Percentiles rank a stretch among this genome's conserved stretches.
These are phyloP conservation scores for Apis dorsata DNA, from an alignment of 1,140 invertebrate species.

Conservation along the genomic window DNA sequence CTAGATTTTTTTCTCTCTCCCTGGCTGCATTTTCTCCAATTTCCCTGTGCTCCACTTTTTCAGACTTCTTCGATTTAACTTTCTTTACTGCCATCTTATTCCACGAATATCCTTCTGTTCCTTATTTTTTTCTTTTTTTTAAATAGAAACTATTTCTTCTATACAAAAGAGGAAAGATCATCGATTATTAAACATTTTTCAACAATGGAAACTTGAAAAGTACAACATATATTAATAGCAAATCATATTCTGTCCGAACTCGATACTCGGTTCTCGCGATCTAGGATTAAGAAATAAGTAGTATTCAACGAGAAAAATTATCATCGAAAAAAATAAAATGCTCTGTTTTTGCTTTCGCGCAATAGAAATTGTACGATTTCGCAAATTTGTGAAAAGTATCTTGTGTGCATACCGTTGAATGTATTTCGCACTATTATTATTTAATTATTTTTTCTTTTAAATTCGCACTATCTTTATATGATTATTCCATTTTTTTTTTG, in stretches of 20 bases:
- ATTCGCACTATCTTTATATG: neutral
- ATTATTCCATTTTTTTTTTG: neutral
- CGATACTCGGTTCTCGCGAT: neutral
- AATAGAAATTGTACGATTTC: neutral
- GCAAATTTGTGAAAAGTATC: conserved; percentile 12
- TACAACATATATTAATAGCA: neutral
- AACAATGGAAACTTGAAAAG: neutral
- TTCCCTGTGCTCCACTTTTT: conserved; percentile 29
- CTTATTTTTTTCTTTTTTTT: neutral
- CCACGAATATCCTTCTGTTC: no score
- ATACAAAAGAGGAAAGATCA: neutral
- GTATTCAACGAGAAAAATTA: neutral
- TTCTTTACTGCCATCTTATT: conserved; percentile 7
- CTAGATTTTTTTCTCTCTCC: conserved; percentile 4
- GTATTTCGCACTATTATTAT: neutral
- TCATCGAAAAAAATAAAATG: neutral
- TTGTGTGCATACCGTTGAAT: neutral
- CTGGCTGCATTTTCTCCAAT: conserved; percentile 1
- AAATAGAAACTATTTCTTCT: neutral
- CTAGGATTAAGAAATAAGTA: neutral
- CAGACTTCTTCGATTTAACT: conserved; percentile 12
- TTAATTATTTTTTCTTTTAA: no score
- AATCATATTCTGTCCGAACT: neutral
- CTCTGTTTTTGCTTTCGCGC: neutral
- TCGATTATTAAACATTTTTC: neutral